Evolutionary conservation across 2,113 vertebrate genomes (phyloP), one percentile per base, ranked within the genome.

Genomic region (Cariama cristata): DNA sequence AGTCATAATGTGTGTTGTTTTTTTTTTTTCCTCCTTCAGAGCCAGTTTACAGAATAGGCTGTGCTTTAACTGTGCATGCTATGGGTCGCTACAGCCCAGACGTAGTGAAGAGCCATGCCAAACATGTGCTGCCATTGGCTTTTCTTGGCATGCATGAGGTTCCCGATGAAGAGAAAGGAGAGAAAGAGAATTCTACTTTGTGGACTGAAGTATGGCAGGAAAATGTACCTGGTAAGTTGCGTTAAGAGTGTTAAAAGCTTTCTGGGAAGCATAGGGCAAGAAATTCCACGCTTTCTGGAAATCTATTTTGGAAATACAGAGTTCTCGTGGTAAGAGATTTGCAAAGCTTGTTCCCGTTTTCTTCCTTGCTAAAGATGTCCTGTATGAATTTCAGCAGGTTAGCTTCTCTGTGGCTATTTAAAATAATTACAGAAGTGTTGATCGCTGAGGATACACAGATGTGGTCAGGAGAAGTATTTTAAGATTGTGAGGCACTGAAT

Each of bases 181-280:
- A 99, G 81, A 98, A 98, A 88, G 98, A 99, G 22, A 98, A 99
- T 56, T 98, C 99, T 88, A 97, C 97, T 42, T 96, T 99, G 59
- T 99, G 99, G 99, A 97, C 98, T 20, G 99, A 99, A 98, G 99
- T 99, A 71, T 99, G 99, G 99, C 99, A 99, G 97, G 99, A 99
- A 95, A 99, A 99, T 11, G 99, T 99, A 26, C 99, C 99, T 93
- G 99, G 99, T 99, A 98, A 38, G 88, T 86, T 66, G 21, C 0
- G 1, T 30, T 83, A 32, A 63, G 56, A 75, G 9, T 33, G 56
- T 7, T 32, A 47, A 40, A 84, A 80, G 16, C 23, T 80, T 77
- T 88, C 40, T 73, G 45, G 71, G 38, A 87, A 79, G 14, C 26
- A 15, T 13, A 10, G 27, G 14, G 22, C 28, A 73, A 83, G 33